Percentiles rank a stretch among this genome's conserved stretches.
phyloP scores from a whole-genome alignment of 2,113 vertebrate species.

The Eira barbara region DNA sequence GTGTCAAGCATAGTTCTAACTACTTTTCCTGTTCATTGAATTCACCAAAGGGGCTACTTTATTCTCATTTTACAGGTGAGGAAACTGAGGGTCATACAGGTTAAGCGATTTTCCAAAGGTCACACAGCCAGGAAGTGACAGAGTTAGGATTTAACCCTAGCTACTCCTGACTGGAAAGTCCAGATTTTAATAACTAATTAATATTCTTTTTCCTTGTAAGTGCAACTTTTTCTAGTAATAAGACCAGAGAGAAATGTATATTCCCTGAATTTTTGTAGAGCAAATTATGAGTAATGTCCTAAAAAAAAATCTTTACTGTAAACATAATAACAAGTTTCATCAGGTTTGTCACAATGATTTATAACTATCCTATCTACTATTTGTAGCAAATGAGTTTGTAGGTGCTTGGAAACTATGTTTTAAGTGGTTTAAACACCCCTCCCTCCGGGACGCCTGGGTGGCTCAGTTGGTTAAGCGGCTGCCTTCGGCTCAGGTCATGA shows the following conservation, averaged over 20 bases:
- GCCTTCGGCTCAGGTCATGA: no score
- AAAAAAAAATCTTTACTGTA: slow-evolving; percentile 35
- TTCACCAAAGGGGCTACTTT: neutral
- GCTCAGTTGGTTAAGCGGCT: no score
- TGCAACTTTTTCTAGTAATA: neutral
- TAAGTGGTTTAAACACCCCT: neutral
- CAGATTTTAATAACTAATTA: slow-evolving; percentile 13
- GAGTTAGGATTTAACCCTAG: neutral
- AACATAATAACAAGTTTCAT: slow-evolving; percentile 26
- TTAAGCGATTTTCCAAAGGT: neutral
- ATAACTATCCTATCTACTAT: slow-evolving; percentile 32
- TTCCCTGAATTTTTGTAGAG: neutral
- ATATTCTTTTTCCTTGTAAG: neutral
- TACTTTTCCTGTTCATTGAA: neutral
- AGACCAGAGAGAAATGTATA: neutral
- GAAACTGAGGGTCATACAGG: neutral
- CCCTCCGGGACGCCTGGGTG: no score
- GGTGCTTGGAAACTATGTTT: slow-evolving; percentile 45
- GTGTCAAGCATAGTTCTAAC: neutral
- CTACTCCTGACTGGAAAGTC: neutral
- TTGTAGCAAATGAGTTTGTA: slow-evolving; percentile 40
- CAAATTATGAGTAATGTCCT: slow-evolving; percentile 36
- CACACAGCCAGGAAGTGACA: neutral
- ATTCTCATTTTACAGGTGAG: neutral
- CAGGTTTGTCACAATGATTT: slow-evolving; percentile 39